These are phyloP conservation scores for Daktulosphaira vitifoliae DNA, from an alignment of 1,140 invertebrate genomes.

Conservation along the genomic window DNA sequence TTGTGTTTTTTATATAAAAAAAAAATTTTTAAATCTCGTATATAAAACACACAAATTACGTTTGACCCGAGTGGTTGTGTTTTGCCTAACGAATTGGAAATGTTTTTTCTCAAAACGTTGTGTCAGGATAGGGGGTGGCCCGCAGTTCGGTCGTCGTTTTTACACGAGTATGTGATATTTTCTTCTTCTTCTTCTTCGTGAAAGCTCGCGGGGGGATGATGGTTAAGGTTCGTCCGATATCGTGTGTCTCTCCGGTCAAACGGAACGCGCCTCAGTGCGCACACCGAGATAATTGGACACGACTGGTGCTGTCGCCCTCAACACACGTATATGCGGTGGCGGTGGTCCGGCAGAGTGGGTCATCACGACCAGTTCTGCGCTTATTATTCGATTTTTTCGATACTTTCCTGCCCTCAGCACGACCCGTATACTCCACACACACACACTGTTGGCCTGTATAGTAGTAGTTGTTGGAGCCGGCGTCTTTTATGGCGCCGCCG, in stretches of 20 bases:
- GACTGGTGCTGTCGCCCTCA: constrained; percentile 22
- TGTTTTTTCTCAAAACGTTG: too few species aligned
- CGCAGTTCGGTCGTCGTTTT: too few species aligned
- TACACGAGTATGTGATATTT: not conserved
- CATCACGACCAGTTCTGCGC: constrained; percentile 22
- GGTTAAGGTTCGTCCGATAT: not conserved
- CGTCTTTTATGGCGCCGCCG: constrained; percentile 30
- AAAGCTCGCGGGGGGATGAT: not conserved
- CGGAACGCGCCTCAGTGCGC: constrained; percentile 25
- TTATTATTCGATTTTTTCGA: constrained; percentile 27
- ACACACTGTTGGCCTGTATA: not conserved
- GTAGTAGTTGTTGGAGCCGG: constrained; percentile 20
- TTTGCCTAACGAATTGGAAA: too few species aligned
- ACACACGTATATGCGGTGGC: not conserved
- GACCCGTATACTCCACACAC: constrained; percentile 13
- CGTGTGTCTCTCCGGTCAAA: constrained; percentile 28
- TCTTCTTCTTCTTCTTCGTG: not conserved
- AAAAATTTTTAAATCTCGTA: too few species aligned
- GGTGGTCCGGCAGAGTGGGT: not conserved
- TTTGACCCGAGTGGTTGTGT: too few species aligned
- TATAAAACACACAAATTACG: too few species aligned
- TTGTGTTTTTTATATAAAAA: too few species aligned
- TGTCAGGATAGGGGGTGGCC: too few species aligned
- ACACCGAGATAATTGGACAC: constrained; percentile 30
- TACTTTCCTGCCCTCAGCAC: not conserved